A percentile compares a stretch with the other conserved stretches of the same genome.
These are phyloP conservation scores for Cataglyphis albicans DNA, from an alignment of 2,888 invertebrate species.

Conservation along the genomic window DNA sequence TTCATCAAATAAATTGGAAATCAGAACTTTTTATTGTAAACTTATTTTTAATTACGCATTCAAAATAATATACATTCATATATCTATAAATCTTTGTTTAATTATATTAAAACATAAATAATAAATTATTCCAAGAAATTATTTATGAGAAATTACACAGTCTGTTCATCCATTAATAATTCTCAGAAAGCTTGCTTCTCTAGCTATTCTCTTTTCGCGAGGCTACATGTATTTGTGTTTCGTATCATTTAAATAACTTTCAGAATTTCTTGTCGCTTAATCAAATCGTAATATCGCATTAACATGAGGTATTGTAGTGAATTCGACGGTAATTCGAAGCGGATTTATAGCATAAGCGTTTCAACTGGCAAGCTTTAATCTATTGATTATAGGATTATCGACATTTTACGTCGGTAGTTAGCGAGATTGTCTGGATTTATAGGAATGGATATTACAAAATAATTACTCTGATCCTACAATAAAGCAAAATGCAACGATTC, in stretches of 20 bases:
- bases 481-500: conserved; percentile 13
- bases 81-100: background rate
- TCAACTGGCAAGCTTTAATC: conserved; percentile 56
- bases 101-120: conserved; percentile 3
- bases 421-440: conserved; percentile 33
- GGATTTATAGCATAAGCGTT: conserved; percentile 63
- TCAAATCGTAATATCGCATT: conserved; percentile 70
- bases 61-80: background rate
- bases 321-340: conserved; percentile 62
- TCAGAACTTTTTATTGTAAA: conserved; percentile 4
- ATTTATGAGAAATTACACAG: background rate
- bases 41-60: background rate
- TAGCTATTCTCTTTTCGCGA: conserved; percentile 2
- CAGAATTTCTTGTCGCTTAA: conserved; percentile 62
- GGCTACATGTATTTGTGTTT: background rate
- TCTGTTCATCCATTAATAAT: background rate
- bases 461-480: conserved; percentile 29
- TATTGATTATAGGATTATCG: conserved; percentile 61
- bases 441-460: conserved; percentile 43
- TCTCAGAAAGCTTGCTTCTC: conserved; percentile 12
- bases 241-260: conserved; percentile 54
- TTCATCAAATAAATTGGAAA: conserved; percentile 30
- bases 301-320: conserved; percentile 58
- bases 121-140: background rate
- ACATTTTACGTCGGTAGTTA: conserved; percentile 57